phyloP scores from a whole-genome alignment of 2,113 vertebrate species.

The Microcebus lehilahytsara region DNA sequence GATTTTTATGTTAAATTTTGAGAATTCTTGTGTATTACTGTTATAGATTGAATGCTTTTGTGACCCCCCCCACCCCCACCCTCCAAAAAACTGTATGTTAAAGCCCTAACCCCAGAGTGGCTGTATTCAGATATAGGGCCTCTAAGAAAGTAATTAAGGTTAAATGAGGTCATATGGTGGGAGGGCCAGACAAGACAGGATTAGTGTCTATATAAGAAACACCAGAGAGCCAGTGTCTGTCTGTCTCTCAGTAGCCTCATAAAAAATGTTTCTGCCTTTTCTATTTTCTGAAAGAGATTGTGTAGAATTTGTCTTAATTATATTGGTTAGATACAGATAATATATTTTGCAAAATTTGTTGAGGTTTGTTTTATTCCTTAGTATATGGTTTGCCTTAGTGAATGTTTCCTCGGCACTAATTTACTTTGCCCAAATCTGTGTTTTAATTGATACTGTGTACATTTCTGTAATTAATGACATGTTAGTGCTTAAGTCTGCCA shows the following conservation, averaged over 20 bases:
- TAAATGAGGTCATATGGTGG: too few species aligned
- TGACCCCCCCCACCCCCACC: too few species aligned
- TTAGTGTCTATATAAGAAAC: neutral
- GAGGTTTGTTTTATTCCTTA: neutral
- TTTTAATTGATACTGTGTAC: neutral
- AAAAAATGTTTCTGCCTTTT: neutral
- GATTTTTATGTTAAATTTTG: neutral
- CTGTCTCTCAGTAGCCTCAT: neutral
- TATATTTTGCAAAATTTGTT: neutral
- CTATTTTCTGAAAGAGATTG: neutral
- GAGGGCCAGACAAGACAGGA: neutral
- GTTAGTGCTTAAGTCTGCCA: neutral
- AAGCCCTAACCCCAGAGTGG: neutral
- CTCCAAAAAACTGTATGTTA: neutral
- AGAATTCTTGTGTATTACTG: neutral
- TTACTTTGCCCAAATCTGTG: neutral
- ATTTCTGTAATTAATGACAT: neutral
- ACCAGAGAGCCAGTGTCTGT: fast-evolving
- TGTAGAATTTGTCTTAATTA: neutral
- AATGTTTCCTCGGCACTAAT: neutral
- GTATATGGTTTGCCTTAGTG: neutral
- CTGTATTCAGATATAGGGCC: neutral
- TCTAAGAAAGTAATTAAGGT: neutral
- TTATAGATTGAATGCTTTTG: neutral
- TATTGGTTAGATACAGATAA: neutral